Evolutionary conservation across 2,888 invertebrate genomes (phyloP).

Genomic region (Opisthograptis luteolata): DNA sequence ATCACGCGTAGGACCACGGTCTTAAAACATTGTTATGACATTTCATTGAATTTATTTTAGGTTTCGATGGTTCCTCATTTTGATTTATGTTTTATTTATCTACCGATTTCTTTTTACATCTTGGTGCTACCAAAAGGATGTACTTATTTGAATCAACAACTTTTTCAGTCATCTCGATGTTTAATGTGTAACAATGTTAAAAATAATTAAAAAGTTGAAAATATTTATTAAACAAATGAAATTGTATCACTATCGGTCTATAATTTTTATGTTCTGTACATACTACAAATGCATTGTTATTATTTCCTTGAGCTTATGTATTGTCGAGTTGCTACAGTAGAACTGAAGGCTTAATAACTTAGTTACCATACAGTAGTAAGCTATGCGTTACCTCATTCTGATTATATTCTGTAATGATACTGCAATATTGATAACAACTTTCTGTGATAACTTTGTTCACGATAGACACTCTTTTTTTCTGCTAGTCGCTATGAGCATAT

Average conservation of each 20-base stretch:
- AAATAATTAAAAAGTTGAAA: no score
- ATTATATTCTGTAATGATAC: constrained; percentile 14
- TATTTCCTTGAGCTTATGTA: constrained; percentile 1
- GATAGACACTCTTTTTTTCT: neutral
- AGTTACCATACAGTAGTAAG: constrained; percentile 14
- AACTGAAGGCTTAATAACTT: no score
- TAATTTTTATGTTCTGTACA: constrained; percentile 5
- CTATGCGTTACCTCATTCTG: constrained; percentile 6
- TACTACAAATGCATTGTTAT: constrained; percentile 8
- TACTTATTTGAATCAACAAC: constrained; percentile 2
- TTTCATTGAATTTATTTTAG: constrained; percentile 52
- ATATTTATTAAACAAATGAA: constrained; percentile 10
- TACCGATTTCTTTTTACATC: constrained; percentile 32
- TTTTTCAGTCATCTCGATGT: neutral
- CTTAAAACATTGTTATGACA: constrained; percentile 52
- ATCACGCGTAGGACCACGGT: constrained; percentile 53
- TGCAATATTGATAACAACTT: constrained; percentile 25
- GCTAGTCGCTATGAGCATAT: neutral
- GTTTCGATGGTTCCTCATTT: constrained; percentile 43
- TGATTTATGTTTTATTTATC: constrained; percentile 41
- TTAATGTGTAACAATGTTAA: neutral
- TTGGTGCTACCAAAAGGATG: constrained; percentile 37
- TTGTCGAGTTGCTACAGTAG: no score
- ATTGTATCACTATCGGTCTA: neutral
- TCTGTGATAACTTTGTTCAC: constrained; percentile 11